Conservation (phyloP, 2,888 invertebrate species). For the Cataglyphis rosenhaueri region DNA sequence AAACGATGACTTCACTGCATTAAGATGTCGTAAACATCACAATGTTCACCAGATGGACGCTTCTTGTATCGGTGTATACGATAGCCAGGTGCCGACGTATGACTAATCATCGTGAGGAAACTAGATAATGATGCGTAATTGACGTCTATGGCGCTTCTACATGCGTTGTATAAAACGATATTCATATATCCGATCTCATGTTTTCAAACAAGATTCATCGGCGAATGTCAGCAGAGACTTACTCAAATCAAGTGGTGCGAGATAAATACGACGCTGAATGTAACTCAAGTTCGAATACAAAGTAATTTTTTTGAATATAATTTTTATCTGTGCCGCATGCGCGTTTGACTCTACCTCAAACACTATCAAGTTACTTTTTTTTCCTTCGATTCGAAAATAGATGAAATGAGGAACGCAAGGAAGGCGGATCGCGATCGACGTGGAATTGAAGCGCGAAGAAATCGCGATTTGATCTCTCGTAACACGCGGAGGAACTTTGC, state of each 20-base stretch:
- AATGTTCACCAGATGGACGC: neutral
- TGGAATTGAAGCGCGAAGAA: neutral
- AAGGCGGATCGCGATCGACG: neutral
- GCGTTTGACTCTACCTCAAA: too few species aligned
- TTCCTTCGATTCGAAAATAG: too few species aligned
- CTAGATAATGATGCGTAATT: neutral
- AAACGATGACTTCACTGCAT: neutral
- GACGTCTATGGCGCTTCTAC: neutral
- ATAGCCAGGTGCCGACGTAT: neutral
- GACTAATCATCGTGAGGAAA: constrained; percentile 19
- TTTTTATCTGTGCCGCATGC: too few species aligned
- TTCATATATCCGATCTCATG: neutral
- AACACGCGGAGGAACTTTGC: constrained; percentile 51
- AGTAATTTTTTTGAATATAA: neutral
- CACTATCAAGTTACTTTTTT: too few species aligned
- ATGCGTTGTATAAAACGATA: neutral
- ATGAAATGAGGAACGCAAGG: too few species aligned
- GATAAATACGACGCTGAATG: neutral
- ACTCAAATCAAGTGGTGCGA: too few species aligned
- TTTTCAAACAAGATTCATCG: neutral
- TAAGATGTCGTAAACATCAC: neutral
- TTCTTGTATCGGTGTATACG: neutral
- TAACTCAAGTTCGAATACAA: neutral
- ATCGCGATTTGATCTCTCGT: neutral
- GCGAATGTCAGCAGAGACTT: neutral